Evolutionary conservation across 2,888 invertebrate genomes (phyloP).

Genomic region (Arrhopalites spinosus): DNA sequence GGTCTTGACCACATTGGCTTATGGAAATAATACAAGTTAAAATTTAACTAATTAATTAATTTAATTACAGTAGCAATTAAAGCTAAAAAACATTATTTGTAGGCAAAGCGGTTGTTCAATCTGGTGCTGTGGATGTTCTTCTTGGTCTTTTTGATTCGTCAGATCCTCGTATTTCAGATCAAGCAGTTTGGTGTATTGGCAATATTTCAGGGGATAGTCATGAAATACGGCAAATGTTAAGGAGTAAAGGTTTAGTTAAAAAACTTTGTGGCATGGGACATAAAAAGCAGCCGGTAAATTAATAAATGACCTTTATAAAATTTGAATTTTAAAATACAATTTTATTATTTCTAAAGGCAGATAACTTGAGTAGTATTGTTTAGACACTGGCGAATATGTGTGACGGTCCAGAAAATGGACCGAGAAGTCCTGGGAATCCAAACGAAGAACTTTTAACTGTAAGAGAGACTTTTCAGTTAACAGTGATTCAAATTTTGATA

Average conservation of each 20-base stretch:
- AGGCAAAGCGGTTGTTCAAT: conserved; percentile 9
- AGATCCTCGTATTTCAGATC: conserved; percentile 16
- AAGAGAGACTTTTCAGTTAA: too few species aligned
- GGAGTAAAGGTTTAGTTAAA: conserved; percentile 3
- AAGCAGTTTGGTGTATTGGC: conserved; percentile 28
- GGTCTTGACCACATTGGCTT: conserved; percentile 21
- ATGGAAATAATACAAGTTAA: conserved; percentile 24
- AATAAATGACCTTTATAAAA: background rate
- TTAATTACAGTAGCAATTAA: too few species aligned
- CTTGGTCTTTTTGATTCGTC: conserved; percentile 12
- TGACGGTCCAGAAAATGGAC: too few species aligned
- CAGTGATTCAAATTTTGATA: too few species aligned
- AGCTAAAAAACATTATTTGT: conserved; percentile 7
- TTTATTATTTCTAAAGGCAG: too few species aligned
- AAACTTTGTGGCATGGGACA: conserved; percentile 15
- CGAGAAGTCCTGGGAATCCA: conserved; percentile 8
- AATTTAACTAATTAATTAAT: too few species aligned
- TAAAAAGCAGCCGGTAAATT: conserved; percentile 5
- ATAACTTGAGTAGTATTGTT: conserved; percentile 17
- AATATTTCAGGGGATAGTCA: conserved; percentile 32
- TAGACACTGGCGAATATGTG: conserved; percentile 26
- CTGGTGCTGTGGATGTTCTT: conserved; percentile 24
- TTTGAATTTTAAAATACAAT: background rate
- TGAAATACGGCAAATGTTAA: conserved; percentile 5
- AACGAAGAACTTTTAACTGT: conserved; percentile 4